Conservation (phyloP, 2,888 invertebrate species). For the Eustalomyia histrio region DNA sequence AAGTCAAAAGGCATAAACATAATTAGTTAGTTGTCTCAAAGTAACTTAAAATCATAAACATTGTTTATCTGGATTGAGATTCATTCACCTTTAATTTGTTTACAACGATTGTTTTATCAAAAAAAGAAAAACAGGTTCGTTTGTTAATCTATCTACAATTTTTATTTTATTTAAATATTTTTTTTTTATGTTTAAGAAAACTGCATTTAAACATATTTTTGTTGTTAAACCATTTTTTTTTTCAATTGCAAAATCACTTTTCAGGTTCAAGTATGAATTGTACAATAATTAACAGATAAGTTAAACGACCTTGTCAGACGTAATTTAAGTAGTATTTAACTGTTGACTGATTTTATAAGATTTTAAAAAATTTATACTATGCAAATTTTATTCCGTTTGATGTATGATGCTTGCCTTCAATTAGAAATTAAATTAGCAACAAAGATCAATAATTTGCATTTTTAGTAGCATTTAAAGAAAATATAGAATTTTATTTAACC, state of each 20-base stretch:
- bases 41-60: background rate
- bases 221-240: background rate
- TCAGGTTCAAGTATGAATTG: constrained; percentile 37
- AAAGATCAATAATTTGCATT: too few relatives aligned
- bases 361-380: background rate
- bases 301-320: background rate
- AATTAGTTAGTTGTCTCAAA: background rate
- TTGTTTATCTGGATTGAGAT: background rate
- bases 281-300: constrained; percentile 28
- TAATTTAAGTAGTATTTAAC: background rate
- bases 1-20: background rate
- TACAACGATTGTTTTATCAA: background rate
- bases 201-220: background rate
- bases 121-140: background rate
- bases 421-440: constrained; percentile 1
- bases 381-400: background rate
- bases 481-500: too few relatives aligned
- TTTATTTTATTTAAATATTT: background rate
- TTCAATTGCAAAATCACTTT: constrained; percentile 2
- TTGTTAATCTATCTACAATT: background rate
- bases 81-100: background rate
- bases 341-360: background rate
- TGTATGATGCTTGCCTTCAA: constrained; percentile 17
- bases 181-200: background rate
- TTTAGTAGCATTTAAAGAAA: too few relatives aligned